Percentiles rank a stretch among this genome's conserved stretches.
Conservation (phyloP, 2,113 vertebrate species). For the Pluvialis apricaria region DNA sequence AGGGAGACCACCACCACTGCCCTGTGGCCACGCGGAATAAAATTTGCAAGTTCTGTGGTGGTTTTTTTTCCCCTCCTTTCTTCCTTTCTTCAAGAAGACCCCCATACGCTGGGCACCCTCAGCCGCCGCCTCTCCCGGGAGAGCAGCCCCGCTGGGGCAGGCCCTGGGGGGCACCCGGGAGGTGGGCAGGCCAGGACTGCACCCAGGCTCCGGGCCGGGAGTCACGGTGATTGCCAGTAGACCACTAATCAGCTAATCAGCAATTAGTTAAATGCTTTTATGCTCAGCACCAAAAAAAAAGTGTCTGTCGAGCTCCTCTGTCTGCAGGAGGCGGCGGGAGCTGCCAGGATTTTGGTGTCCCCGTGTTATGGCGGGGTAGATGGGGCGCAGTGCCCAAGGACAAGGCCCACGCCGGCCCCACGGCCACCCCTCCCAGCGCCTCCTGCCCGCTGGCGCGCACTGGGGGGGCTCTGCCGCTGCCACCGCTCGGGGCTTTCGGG, state of each 20-base stretch:
- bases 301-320: not conserved
- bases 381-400: not conserved
- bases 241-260: not conserved
- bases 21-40: accelerated
- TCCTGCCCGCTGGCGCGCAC: not conserved
- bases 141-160: not conserved
- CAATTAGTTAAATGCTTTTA: not conserved
- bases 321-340: not conserved
- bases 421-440: not conserved
- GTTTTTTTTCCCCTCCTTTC: not conserved
- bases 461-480: accelerated
- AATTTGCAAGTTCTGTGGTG: not conserved
- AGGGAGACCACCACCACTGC: not conserved
- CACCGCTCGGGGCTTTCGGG: accelerated
- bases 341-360: not conserved
- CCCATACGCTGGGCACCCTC: too few species aligned
- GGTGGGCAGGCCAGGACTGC: not conserved
- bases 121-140: not conserved
- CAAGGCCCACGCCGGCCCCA: not conserved
- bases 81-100: too few species aligned
- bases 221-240: not conserved
- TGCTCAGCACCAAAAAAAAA: not conserved
- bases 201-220: not conserved
- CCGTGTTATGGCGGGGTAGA: not conserved
- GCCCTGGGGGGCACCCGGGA: too few species aligned